Base-by-base conservation (phyloP, 2,888 invertebrate species). In the Tryphoninae sp. region DNA sequence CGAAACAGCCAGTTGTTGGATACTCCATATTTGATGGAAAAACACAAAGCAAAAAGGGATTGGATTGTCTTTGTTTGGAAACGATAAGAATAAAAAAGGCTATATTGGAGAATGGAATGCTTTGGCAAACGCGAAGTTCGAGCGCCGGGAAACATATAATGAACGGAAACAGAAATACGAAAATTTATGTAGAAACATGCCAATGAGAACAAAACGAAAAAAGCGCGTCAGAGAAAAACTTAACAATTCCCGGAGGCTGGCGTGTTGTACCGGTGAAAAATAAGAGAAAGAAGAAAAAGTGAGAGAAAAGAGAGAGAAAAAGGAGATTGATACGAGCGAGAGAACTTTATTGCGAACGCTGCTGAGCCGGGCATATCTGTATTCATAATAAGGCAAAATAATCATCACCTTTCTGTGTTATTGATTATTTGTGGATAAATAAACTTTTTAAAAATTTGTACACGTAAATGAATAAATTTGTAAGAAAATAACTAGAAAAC, bases 171-270 rank as follows among this genome's bases (percentile, higher is more conserved):
- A 26, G 45, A 23, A 59, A 55, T 55, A 55, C 16, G 55, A 9
- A 71, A 59, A 71, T 71, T 42, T 22, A 45, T 59, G 55, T n/a
- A 59, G 58, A 61, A 71, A 49, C 22, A 42, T 33, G 40, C 19
- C 40, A 59, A 45, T n/a, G 42, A 45, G 40, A 40, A 67, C 75
- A 45, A 22, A 65, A 55, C 78, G 79, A 67, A 81, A 77, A 73
- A 79, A 74, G 79, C 53, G 78, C 45, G 78, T 78, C 64, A 65
- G 84, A 53, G 84, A 80, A 86, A 86, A 88, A 87, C 86, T 88
- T 87, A 88, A 89, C 89, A 88, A 89, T 88, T 87, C 87, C 89
- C 85, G 78, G 76, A 85, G 87, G 88, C 87, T 81, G 85, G 82
- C 81, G 84, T 82, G 84, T 79, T 42, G 53, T 81, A 83, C 85